Conservation (phyloP, 2,888 invertebrate species). For the Cataglyphis albicans region DNA sequence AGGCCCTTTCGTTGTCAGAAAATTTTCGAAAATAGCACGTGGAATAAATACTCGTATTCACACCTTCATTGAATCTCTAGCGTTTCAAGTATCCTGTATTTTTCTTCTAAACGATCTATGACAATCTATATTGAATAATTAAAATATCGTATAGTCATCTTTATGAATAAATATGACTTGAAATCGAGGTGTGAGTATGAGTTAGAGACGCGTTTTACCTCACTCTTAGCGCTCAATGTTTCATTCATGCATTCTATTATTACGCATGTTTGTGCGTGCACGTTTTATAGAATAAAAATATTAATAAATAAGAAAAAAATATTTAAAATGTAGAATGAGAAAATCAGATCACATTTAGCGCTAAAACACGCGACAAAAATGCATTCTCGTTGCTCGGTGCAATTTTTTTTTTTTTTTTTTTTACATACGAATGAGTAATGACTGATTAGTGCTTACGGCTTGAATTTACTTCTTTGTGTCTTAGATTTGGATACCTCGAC, state of each 20-base stretch:
- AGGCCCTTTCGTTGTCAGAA: background rate
- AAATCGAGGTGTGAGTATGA: constrained; percentile 10
- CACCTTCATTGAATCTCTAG: background rate
- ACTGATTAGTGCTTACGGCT: background rate
- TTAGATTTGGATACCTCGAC: constrained; percentile 71
- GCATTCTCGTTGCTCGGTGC: constrained; percentile 65
- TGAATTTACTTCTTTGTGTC: constrained; percentile 42
- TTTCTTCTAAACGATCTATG: background rate
- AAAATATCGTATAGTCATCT: background rate
- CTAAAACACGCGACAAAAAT: constrained; percentile 30
- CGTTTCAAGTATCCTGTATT: background rate
- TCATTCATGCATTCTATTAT: background rate
- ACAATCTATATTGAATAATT: background rate
- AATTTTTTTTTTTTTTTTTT: constrained; percentile 45
- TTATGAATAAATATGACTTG: background rate
- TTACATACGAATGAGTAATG: background rate
- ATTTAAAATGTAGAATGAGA: background rate
- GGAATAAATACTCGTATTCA: background rate
- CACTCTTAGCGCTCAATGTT: constrained; percentile 35
- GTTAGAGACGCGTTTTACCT: constrained; percentile 3
- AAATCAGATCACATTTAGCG: constrained; percentile 30
- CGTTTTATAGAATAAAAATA: background rate
- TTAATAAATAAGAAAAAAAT: background rate
- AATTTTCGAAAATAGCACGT: background rate
- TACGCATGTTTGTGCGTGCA: background rate